Percentiles rank a stretch among this genome's conserved stretches.
phyloP scores from a whole-genome alignment of 2,797 vertebrate species.

The Anas bahamensis region DNA sequence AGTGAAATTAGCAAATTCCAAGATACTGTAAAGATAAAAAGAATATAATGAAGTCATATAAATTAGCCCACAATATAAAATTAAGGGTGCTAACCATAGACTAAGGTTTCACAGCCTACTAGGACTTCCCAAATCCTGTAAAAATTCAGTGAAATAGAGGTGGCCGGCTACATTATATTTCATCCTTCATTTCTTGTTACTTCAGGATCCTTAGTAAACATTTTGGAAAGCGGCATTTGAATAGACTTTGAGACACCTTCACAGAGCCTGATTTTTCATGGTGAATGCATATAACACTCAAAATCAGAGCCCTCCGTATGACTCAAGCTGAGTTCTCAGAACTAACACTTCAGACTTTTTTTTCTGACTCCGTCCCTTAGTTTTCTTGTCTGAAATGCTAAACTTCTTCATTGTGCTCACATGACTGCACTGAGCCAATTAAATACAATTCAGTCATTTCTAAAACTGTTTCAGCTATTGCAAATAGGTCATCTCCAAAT shows the following conservation, averaged over 20 bases:
- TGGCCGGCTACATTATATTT: neutral
- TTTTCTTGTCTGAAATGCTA: neutral
- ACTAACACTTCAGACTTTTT: neutral
- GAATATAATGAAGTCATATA: neutral
- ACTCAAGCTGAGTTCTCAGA: neutral
- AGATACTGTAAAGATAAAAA: neutral
- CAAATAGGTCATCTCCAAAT: neutral
- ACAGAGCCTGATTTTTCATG: slow-evolving; percentile 29
- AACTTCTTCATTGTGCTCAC: slow-evolving; percentile 29
- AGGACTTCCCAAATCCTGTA: neutral
- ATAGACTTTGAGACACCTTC: neutral
- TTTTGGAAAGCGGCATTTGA: neutral
- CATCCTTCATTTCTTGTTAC: slow-evolving; percentile 35
- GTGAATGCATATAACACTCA: neutral
- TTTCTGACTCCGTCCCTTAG: neutral
- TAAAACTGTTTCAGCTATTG: neutral
- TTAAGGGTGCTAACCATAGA: neutral
- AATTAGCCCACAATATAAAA: neutral
- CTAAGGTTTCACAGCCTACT: neutral
- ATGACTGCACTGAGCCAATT: neutral
- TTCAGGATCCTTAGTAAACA: neutral
- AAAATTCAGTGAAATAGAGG: neutral
- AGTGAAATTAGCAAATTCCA: neutral
- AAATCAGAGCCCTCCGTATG: slow-evolving; percentile 18
- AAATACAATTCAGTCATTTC: slow-evolving; percentile 10